Evolutionary conservation across 2,888 invertebrate genomes (phyloP), one percentile per base, ranked within the genome.

Genomic region (Cheilosia pagana): DNA sequence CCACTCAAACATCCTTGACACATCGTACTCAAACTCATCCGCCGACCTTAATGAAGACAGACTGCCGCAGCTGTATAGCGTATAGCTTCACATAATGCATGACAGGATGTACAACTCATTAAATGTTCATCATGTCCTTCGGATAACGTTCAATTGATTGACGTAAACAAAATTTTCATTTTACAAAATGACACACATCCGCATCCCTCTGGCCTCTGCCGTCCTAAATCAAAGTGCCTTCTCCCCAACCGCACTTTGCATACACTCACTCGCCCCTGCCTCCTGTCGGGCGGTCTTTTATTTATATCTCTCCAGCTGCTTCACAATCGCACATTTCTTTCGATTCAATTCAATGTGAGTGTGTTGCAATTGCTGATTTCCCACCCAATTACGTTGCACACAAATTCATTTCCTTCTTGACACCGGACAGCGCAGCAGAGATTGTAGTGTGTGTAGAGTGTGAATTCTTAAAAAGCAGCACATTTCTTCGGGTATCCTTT

Each of bases 71-170:
- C 10, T 21, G 8, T 28, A 28, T 8, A 16, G 50, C 45, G 35
- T 43, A 31, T 43, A 31, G 19, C 23, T 48, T 12, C 25, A 45
- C 65, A 65, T 72, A 59, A 59, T 71, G 65, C 60, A 72, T 79
- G 78, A 57, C 50, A 67, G 62, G 23, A 53, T 53, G 52, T 70
- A 60, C 72, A 74, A 74, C 60, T 74, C 79, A 79, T 79, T 79
- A 79, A 79, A 79, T 74, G 65, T 74, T 79, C 79, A 67, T 74
- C 79, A 67, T 79, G 74, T 74, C 65, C 70, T 74, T 74, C 67
- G 53, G 67, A 59, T 67, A 31, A 21, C 52, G 67, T 60, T 62
- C 45, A 67, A 74, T 79, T 79, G 79, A 53, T 67, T 79, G 67
- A 60, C 74, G 60, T 71, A 57, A 43, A 71, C 71, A 71, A 71